Percentiles rank a stretch among this genome's conserved stretches.
phyloP scores from a whole-genome alignment of 2,888 invertebrate species.

The Synanthedon myopaeformis region DNA sequence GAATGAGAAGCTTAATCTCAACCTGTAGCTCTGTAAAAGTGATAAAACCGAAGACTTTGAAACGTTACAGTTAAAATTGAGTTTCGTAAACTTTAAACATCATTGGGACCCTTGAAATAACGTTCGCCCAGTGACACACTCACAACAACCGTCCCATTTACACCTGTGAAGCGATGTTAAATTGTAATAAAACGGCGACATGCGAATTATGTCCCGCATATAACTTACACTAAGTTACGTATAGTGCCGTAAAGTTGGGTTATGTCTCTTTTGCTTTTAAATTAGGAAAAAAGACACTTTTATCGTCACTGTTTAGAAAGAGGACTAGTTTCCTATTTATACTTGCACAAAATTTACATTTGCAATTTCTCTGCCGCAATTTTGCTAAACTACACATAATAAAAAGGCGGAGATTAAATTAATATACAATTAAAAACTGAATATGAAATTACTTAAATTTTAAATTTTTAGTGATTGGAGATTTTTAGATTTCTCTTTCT shows the following conservation, averaged over 20 bases:
- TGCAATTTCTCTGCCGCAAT: no score
- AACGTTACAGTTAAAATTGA: not conserved
- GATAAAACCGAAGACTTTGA: no score
- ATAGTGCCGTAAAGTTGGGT: slow-evolving; percentile 3
- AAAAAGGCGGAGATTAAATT: no score
- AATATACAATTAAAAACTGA: no score
- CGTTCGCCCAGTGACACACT: slow-evolving; percentile 7
- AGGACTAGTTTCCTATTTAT: no score
- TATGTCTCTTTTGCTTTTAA: slow-evolving; percentile 2
- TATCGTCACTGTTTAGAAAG: not conserved
- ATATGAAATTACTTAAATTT: no score
- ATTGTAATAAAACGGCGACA: slow-evolving; percentile 13
- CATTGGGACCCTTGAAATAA: slow-evolving; percentile 10
- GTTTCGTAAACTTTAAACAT: slow-evolving; percentile 7
- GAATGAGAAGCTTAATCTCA: no score
- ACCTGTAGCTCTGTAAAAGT: no score
- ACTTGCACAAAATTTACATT: no score
- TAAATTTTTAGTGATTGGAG: no score
- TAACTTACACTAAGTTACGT: slow-evolving; percentile 5
- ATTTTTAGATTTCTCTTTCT: no score
- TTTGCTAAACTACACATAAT: no score
- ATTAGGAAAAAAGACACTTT: slow-evolving; percentile 1
- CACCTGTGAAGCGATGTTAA: slow-evolving; percentile 13
- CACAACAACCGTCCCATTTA: slow-evolving; percentile 6
- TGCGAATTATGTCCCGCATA: slow-evolving; percentile 8